Percentiles rank a stretch among this genome's conserved stretches.
Evolutionary conservation across 1,140 invertebrate species (phyloP).

Genomic region (Euwallacea fornicatus): DNA sequence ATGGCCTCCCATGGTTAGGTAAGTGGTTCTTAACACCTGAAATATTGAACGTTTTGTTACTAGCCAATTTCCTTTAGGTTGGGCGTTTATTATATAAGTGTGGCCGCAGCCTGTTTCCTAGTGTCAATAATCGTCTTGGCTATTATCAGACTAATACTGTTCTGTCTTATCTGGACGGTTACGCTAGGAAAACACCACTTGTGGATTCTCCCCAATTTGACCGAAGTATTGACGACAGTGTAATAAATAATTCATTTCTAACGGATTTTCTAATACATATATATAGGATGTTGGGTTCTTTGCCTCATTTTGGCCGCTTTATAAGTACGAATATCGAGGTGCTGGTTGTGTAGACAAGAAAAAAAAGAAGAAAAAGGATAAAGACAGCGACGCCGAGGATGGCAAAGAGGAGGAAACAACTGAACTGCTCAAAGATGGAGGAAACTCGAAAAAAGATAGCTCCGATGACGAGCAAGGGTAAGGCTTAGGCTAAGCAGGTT

Average conservation of each 20-base stretch:
- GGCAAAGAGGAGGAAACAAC: constrained; percentile 11
- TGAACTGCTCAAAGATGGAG: background rate
- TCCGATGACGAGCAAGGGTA: constrained; percentile 29
- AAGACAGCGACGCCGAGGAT: constrained; percentile 49
- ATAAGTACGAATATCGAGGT: constrained; percentile 84
- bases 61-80: constrained; percentile 59
- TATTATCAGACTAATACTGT: constrained; percentile 86
- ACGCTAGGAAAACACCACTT: constrained; percentile 91
- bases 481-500: constrained; percentile 23
- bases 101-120: constrained; percentile 91
- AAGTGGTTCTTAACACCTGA: constrained; percentile 32
- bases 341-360: constrained; percentile 60
- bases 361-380: constrained; percentile 76
- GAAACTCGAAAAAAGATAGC: constrained; percentile 14
- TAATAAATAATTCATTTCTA: background rate
- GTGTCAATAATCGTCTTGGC: constrained; percentile 90
- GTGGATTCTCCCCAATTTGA: constrained; percentile 97
- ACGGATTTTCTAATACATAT: background rate
- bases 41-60: background rate
- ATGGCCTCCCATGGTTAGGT: constrained; percentile 91
- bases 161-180: constrained; percentile 86
- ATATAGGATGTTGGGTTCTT: constrained; percentile 91
- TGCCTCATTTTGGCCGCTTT: constrained; percentile 97
- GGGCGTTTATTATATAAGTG: constrained; percentile 95
- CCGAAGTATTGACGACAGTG: constrained; percentile 64